phyloP scores from a whole-genome alignment of 2,797 vertebrate species.

The Diceros bicornis region DNA sequence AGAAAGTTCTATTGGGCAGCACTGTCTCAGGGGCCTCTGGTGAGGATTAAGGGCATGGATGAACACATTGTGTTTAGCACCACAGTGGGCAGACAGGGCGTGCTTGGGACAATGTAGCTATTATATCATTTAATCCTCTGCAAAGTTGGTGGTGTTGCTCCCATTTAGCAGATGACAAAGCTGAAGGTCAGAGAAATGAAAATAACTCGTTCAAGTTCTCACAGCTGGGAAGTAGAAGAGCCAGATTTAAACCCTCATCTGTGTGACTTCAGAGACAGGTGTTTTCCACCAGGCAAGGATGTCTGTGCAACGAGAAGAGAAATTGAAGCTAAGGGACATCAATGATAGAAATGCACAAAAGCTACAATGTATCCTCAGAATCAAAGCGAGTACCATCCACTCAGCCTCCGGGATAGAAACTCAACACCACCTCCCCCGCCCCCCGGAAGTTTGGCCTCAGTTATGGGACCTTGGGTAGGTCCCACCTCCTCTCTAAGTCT shows the following conservation, averaged over 20 bases:
- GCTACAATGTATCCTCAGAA: neutral
- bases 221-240: neutral
- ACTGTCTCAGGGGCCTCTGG: too few relatives aligned
- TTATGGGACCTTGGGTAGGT: neutral
- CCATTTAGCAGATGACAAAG: neutral
- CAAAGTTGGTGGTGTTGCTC: neutral
- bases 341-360: neutral
- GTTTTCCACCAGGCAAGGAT: neutral
- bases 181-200: neutral
- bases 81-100: neutral
- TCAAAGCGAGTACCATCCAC: neutral
- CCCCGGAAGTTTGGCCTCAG: neutral
- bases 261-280: neutral
- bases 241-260: neutral
- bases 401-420: neutral
- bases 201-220: neutral
- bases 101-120: fast-evolving
- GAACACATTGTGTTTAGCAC: neutral
- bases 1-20: neutral
- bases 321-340: fast-evolving
- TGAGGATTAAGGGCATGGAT: neutral
- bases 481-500: neutral
- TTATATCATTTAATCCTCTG: neutral
- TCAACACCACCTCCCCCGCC: fast-evolving
- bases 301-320: neutral